Evolutionary conservation across 1,140 invertebrate species (phyloP).

Genomic region (Ylistrum balloti): DNA sequence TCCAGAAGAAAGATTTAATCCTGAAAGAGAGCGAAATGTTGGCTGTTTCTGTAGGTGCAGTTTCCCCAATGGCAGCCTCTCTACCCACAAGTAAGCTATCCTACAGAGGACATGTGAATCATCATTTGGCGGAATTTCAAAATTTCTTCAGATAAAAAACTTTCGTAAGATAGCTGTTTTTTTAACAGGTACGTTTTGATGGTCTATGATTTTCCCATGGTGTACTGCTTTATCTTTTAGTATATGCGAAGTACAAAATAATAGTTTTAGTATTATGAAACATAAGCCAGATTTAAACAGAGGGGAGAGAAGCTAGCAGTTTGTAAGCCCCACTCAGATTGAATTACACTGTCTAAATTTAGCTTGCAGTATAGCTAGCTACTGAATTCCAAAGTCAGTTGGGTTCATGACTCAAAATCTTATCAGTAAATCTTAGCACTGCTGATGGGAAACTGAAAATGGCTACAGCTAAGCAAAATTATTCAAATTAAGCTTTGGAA

Average conservation of each 20-base stretch:
- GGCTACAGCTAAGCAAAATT: no score
- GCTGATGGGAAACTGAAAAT: not conserved
- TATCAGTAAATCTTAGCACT: not conserved
- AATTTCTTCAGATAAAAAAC: slow-evolving; percentile 30
- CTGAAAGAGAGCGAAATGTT: not conserved
- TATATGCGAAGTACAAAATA: not conserved
- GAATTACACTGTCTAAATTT: slow-evolving; percentile 40
- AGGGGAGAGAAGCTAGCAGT: not conserved
- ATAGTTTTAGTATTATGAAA: not conserved
- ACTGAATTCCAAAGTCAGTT: slow-evolving; percentile 19
- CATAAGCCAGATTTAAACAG: not conserved
- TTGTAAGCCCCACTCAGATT: not conserved
- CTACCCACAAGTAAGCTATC: slow-evolving; percentile 1
- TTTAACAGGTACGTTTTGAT: not conserved
- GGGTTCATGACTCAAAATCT: slow-evolving; percentile 2
- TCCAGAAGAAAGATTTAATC: not conserved
- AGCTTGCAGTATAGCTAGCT: not conserved
- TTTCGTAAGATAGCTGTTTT: not conserved
- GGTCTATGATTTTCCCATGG: not conserved
- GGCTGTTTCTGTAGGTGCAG: not conserved
- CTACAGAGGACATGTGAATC: not conserved
- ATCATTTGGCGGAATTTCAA: slow-evolving; percentile 26
- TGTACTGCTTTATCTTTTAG: not conserved
- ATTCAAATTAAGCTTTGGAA: no score
- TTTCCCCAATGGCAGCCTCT: not conserved